Base-by-base conservation (phyloP, 2,113 vertebrate species). In the Grallaria varia region DNA sequence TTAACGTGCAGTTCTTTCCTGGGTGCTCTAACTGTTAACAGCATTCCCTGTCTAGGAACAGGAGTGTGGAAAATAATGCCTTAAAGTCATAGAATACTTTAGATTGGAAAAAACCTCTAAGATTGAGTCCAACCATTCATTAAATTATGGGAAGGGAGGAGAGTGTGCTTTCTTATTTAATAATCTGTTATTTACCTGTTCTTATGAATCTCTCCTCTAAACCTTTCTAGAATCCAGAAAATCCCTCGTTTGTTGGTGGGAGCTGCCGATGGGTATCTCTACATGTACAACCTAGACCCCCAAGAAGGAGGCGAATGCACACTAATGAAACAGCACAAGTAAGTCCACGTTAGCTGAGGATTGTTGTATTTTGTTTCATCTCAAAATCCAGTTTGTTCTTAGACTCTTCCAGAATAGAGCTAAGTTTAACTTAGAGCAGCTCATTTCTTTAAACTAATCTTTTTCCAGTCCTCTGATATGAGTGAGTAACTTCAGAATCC, bases 311-410 rank as follows among this genome's bases (percentile, higher is more conserved):
- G 99, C 14, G 99, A 99, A 88, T 99, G 99, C 89, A 99, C 99
- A 25, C 97, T 99, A 76, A 99, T 99, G 98, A 99, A 99, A 91
- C 99, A 99, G 98, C 99, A 99, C 98, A 99, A 99, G 99, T 99
- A 96, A 98, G 98, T 72, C 40, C 52, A 12, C 0, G 0, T 39
- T 40, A 45, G 58, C 52, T 66, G 49, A 71, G 66, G 18, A 3
- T 27, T 58, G 30, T 8, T 52, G 12, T 16, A 3, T 35, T 72
- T 76, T 25, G 17, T 62, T 60, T 64, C 53, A 44, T 53, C 27
- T 25, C 59, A 45, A 66, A 76, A 59, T 71, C 28, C 39, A n/a
- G 0, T 40, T 72, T 80, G 24, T 59, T 72, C 76, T 52, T 17
- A 25, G 15, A 59, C 58, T 25, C 25, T 25, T 59, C 22, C 58